Percentiles rank a stretch among this genome's conserved stretches.
phyloP scores from a whole-genome alignment of 2,797 vertebrate species.

The Rhinoraja longicauda region DNA sequence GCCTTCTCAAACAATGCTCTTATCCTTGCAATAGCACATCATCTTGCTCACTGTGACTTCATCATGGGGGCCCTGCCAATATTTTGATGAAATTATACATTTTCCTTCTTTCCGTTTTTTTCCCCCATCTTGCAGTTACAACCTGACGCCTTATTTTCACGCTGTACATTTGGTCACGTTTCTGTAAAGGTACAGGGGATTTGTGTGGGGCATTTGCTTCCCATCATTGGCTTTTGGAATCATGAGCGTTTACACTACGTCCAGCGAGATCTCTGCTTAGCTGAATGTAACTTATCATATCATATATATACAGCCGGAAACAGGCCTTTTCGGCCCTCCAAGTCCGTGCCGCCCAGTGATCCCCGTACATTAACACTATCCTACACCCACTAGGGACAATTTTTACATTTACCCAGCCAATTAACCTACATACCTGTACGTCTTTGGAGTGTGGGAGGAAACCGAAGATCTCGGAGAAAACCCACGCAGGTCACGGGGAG shows the following conservation, averaged over 20 bases:
- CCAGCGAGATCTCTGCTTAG: neutral
- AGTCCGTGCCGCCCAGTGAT: too few species aligned
- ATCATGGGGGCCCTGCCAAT: neutral
- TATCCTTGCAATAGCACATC: neutral
- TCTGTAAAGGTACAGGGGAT: neutral
- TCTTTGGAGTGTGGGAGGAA: too few species aligned
- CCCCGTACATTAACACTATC: too few species aligned
- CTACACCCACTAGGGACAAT: too few species aligned
- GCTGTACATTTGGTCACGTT: neutral
- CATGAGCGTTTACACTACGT: neutral
- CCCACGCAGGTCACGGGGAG: too few species aligned
- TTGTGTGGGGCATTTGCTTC: neutral
- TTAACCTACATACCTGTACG: too few species aligned
- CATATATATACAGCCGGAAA: too few species aligned
- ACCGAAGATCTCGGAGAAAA: too few species aligned
- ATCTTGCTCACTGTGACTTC: neutral
- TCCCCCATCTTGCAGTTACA: too few species aligned
- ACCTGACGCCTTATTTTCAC: neutral
- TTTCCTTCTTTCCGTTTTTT: constrained; percentile 15
- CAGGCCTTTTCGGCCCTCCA: too few species aligned
- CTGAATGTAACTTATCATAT: neutral
- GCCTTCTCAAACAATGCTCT: neutral
- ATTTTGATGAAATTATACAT: constrained; percentile 9
- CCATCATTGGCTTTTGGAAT: neutral
- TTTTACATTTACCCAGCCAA: too few species aligned